phyloP scores from a whole-genome alignment of 2,113 vertebrate genomes.

The Pristiophorus japonicus region DNA sequence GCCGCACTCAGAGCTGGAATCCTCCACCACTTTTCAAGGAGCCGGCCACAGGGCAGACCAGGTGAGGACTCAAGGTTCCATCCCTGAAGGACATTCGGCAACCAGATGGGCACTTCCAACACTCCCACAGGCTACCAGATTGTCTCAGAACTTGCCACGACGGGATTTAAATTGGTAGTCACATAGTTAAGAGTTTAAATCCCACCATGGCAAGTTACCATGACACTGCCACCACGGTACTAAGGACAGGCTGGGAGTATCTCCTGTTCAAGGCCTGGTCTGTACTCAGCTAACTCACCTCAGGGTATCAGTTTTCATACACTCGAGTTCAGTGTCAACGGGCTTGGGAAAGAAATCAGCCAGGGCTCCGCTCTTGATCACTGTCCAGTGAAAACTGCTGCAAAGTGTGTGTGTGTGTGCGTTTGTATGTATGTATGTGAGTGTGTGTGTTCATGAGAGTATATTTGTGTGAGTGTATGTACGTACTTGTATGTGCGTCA shows the following conservation, averaged over 20 bases:
- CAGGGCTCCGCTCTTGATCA: not conserved
- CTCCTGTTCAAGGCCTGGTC: too few relatives aligned
- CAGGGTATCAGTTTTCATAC: too few relatives aligned
- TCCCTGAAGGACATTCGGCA: not conserved
- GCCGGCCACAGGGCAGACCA: not conserved
- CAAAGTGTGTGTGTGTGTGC: not conserved
- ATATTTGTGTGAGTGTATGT: not conserved
- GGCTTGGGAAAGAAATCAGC: not conserved
- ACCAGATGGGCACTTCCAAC: too few relatives aligned
- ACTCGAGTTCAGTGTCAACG: too few relatives aligned
- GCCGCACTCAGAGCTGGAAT: not conserved
- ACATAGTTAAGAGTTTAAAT: not conserved
- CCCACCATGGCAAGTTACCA: not conserved
- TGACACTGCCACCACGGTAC: too few relatives aligned
- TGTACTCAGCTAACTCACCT: too few relatives aligned
- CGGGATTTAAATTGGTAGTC: too few relatives aligned
- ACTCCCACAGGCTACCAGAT: not conserved
- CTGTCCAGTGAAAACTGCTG: not conserved
- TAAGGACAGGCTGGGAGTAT: too few relatives aligned
- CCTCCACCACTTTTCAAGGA: not conserved
- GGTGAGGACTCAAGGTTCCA: not conserved
- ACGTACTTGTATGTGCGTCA: not conserved
- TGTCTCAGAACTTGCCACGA: too few relatives aligned
- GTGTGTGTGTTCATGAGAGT: not conserved
- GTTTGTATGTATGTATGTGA: not conserved